A percentile compares a stretch with the other conserved stretches of the same genome.
phyloP scores from a whole-genome alignment of 2,113 vertebrate genomes.

The Leucopsar rothschildi region DNA sequence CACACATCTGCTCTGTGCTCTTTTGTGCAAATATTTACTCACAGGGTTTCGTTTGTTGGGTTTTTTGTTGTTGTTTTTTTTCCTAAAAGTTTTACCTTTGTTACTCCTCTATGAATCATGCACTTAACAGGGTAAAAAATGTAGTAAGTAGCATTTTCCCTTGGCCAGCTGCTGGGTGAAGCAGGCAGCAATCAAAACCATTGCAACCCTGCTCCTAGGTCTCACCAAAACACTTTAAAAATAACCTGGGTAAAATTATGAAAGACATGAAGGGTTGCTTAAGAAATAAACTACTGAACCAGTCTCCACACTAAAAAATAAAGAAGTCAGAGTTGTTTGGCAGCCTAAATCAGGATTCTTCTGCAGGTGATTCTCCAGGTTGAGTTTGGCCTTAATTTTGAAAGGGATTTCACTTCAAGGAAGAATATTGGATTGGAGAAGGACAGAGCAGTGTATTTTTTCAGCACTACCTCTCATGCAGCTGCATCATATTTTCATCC shows the following conservation, averaged over 20 bases:
- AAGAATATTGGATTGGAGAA: not conserved
- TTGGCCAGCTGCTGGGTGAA: not conserved
- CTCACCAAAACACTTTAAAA: not conserved
- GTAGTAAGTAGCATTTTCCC: constrained; percentile 6
- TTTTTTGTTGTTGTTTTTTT: not conserved
- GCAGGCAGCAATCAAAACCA: constrained; percentile 21
- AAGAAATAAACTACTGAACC: not conserved
- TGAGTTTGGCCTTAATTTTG: not conserved
- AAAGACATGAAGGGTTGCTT: not conserved
- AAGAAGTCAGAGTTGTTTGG: not conserved
- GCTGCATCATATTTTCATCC: not conserved
- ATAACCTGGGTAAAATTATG: not conserved
- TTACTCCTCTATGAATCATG: not conserved
- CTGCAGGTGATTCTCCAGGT: not conserved
- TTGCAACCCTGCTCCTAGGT: not conserved
- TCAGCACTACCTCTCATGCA: not conserved
- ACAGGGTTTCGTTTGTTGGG: not conserved
- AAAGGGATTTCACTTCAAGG: not conserved
- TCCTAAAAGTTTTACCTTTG: not conserved
- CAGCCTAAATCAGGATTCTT: not conserved
- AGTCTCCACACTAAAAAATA: not conserved
- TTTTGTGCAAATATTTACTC: not conserved
- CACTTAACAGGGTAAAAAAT: not conserved
- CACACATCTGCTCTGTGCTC: not conserved
- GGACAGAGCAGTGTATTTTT: not conserved